Percentiles rank a stretch among this genome's conserved stretches.
phyloP scores from a whole-genome alignment of 2,113 vertebrate genomes.

The Hippolais icterina region DNA sequence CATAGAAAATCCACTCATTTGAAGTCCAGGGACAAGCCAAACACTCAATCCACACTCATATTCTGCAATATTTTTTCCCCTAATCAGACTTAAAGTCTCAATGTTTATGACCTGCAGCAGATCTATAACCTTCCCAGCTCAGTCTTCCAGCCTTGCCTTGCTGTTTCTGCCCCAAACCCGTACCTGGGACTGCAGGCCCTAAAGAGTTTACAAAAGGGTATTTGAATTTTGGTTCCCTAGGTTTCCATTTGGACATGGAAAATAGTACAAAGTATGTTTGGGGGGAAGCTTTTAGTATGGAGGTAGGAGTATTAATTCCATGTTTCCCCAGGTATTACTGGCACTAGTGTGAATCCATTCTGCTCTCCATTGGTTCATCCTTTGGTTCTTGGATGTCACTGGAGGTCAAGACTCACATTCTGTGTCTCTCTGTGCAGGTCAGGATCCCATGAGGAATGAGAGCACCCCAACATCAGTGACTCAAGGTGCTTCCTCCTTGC shows the following conservation, averaged over 20 bases:
- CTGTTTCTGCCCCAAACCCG: background rate
- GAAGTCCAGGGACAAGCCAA: background rate
- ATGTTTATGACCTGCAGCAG: background rate
- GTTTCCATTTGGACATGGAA: background rate
- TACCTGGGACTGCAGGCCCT: background rate
- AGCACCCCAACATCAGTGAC: background rate
- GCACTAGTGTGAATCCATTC: background rate
- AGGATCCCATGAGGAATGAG: background rate
- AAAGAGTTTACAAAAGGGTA: background rate
- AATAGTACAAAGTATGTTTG: background rate
- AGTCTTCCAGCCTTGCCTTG: background rate
- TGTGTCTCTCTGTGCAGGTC: background rate
- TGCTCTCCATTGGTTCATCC: background rate
- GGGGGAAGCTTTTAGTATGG: background rate
- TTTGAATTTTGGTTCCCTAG: background rate
- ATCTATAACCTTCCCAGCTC: background rate
- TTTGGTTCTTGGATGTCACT: background rate
- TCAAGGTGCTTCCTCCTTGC: background rate
- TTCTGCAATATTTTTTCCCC: background rate
- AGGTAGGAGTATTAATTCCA: background rate
- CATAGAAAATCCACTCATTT: background rate
- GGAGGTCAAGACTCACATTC: background rate
- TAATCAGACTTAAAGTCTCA: background rate
- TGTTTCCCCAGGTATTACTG: background rate
- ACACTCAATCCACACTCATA: background rate